Evolutionary conservation across 2,888 invertebrate species (phyloP), one percentile per base, ranked within the genome.

Genomic region (Sarcophaga variegata): DNA sequence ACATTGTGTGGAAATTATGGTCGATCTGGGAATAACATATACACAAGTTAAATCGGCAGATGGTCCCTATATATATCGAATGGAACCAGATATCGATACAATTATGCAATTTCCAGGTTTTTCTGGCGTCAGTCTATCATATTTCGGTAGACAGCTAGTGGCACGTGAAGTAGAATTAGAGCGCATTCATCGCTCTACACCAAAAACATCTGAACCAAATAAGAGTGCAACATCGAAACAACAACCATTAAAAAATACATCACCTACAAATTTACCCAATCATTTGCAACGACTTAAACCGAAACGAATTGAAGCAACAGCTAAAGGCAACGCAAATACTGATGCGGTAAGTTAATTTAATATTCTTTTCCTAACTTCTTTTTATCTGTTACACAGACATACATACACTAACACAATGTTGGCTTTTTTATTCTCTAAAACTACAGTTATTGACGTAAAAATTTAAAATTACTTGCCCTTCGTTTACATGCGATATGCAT

Each of bases 21-120:
- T 98, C 72, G 97, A 97, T 92, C 97, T 98, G 93, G 98, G 98
- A 85, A 94, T 99, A 88, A 96, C 96, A 79, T 98, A 97, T 93
- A 94, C 95, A 0, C 99, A 99, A 93, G 96, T 97, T 85, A 95
- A 96, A 78, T 95, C 94, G 8, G 93, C 94, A 0, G 98, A 98
- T 88, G 98, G 98, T 3, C 95, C 95, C 47, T 98, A 97, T 93
- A 94, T 95, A 88, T 93, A 94, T 90, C 92, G 94, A 88, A 93
- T 97, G 62, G 97, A 98, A 90, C 98, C 98, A 84, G 96, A 97
- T 91, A 93, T 98, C 14, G 96, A 97, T 90, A 95, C 96, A 90
- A 92, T 93, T 45, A 90, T 91, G 45, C 89, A 90, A 20, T 93
- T 93, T 88, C 90, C 93, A 67, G 93, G 92, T 17, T 92, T 63